Evolutionary conservation across 2,113 vertebrate genomes (phyloP), one percentile per base, ranked within the genome.

Genomic region (Gymnarchus niloticus): DNA sequence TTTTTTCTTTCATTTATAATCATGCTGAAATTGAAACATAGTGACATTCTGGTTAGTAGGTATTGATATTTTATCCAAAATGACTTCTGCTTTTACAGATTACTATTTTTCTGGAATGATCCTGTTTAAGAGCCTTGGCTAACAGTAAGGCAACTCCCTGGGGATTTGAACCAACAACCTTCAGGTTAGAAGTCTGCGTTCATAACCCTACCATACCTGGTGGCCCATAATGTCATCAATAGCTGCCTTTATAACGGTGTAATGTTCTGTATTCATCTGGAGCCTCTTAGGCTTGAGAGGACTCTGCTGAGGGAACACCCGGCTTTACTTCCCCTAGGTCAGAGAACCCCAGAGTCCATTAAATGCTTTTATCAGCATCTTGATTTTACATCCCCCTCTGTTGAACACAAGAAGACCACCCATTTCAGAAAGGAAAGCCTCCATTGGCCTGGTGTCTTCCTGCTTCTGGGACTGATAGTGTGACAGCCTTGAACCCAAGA

Each of bases 41-140:
- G 19, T 73, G 28, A 73, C 3, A 17, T 73, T 73, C 33, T 73
- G 65, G 14, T 33, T 37, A 41, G 5, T 73, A 33, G 33, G 12
- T 23, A 78, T 48, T 14, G 44, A 23, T 78, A 12, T 48, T 78
- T 82, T 81, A 84, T 77, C 21, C 25, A 85, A 85, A 85, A 88
- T 78, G 41, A 57, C 44, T 85, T 21, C 21, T 41, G 46, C 7
- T 17, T 78, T 78, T 78, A 78, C 46, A 23, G 9, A 6, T 21
- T 33, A 19, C 8, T 46, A 37, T 77, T 78, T 44, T 37, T 23
- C 33, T 78, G 37, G 76, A n/a, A 19, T 21, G 9, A 48, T 78
- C 46, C 57, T 14, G 73, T 41, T 44, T 77, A 6, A 54, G 21
- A 54, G 12, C 80, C 12, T 54, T 54, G 25, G 25, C 37, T 7